Base-by-base conservation (phyloP, 2,797 vertebrate species). In the Petrocephalus sullivani region DNA sequence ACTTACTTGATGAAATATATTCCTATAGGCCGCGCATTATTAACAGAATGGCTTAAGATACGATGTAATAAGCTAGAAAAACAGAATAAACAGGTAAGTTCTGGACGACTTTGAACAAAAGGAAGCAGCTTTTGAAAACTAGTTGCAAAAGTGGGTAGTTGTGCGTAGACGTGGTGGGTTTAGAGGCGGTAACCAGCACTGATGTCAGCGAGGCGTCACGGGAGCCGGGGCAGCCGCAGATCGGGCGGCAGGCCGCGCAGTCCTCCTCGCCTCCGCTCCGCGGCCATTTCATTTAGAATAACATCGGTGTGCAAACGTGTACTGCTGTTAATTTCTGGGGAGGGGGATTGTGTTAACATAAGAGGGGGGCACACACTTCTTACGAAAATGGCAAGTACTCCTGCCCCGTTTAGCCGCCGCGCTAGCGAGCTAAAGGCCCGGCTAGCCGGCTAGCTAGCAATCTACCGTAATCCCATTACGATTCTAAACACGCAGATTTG, bases 151-250 rank as follows among this genome's bases (percentile, higher is more conserved):
- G 1, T 14, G 33, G 28, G 10, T 33, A 67, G 61, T 33, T 67
- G 4, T 33, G 12, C 4, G 1, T 67, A 67, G 10, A 67, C 10
- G 28, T 67, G 61, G 61, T 33, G 61, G 3, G 12, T 67, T 67
- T 14, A 33, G 4, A 67, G 61, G 61, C 23, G 28, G 12, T 67
- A 33, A 67, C 23, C 3, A 46, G 37, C 37, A 16, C 5, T 78
- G 71, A 78, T 78, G 71, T 78, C 71, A 78, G 71, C 71, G 61
- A 46, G 71, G 71, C 71, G 71, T 78, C 71, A 75, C 71, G 16
- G 37, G 14, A 6, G 12, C 16, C 37, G 16, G 71, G 41, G 37
- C 33, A 78, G 71, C 67, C 33, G 33, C 28, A 7, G 67, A 33
- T 12, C 1, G 5, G 19, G 58, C 19, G 19, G 58, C 60, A 37